A percentile compares a stretch with the other conserved stretches of the same genome.
Evolutionary conservation across 2,888 invertebrate species (phyloP).

Genomic region (Nomada fucata): DNA sequence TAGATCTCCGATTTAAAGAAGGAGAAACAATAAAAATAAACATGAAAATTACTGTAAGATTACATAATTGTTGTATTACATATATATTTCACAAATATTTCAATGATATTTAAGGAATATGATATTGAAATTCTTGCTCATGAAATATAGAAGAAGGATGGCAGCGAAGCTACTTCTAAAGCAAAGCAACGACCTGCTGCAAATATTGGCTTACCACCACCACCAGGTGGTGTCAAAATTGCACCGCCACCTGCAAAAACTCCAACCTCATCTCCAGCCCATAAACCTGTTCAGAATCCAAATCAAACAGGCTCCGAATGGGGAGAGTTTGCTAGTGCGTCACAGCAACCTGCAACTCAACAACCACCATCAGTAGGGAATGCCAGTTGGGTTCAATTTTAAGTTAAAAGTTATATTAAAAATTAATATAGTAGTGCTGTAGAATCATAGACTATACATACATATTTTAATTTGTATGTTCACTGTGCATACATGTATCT

Average conservation of each 20-base stretch:
- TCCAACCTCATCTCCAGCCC: constrained; percentile 90
- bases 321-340: constrained; percentile 90
- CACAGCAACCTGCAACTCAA: constrained; percentile 75
- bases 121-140: constrained; percentile 35
- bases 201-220: constrained; percentile 90
- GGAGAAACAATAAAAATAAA: constrained; percentile 99
- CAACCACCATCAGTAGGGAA: constrained; percentile 75
- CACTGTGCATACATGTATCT: constrained; percentile 35
- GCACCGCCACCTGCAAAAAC: constrained; percentile 90
- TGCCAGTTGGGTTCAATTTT: constrained; percentile 84
- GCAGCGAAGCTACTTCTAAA: constrained; percentile 89
- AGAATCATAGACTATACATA: constrained; percentile 70
- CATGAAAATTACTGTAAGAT: constrained; percentile 95
- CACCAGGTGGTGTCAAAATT: constrained; percentile 91
- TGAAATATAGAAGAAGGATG: constrained; percentile 92
- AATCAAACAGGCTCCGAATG: constrained; percentile 87
- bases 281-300: constrained; percentile 86
- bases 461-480: constrained; percentile 59
- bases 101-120: constrained; percentile 4
- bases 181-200: constrained; percentile 87
- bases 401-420: constrained; percentile 70
- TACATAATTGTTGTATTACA: not conserved
- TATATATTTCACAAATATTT: not conserved
- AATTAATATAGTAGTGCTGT: constrained; percentile 67
- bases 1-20: constrained; percentile 99